A percentile compares a stretch with the other conserved stretches of the same genome.
phyloP scores from a whole-genome alignment of 1,140 invertebrate species.

The Diorhabda elongata region DNA sequence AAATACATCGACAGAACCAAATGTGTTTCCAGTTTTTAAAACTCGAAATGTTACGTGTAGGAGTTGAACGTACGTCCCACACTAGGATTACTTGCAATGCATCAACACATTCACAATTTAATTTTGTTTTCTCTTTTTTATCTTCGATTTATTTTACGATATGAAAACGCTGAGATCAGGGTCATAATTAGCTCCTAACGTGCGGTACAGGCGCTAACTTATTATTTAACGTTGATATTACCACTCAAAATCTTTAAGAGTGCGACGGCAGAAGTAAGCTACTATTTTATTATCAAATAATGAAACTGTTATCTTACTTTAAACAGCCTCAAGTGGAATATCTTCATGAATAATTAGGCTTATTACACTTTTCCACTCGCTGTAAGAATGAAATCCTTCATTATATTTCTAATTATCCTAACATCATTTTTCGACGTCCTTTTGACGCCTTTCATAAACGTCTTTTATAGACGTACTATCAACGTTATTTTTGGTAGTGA shows the following conservation, averaged over 20 bases:
- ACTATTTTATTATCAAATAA: too few relatives aligned
- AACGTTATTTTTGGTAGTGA: too few relatives aligned
- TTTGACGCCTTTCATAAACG: too few relatives aligned
- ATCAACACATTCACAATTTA: neutral
- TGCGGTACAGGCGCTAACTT: neutral
- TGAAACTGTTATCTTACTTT: too few relatives aligned
- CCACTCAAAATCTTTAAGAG: neutral
- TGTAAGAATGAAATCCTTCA: too few relatives aligned
- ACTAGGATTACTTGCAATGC: neutral
- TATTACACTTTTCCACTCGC: too few relatives aligned
- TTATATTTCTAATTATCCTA: too few relatives aligned
- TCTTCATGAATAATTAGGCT: too few relatives aligned
- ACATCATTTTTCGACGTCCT: too few relatives aligned
- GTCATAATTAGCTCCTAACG: neutral
- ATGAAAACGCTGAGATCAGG: neutral
- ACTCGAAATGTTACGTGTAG: neutral
- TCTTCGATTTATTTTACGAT: neutral
- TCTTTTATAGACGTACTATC: too few relatives aligned
- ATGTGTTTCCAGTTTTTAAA: neutral
- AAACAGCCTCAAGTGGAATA: too few relatives aligned
- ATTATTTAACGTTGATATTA: neutral
- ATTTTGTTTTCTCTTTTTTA: neutral
- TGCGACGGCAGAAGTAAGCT: too few relatives aligned
- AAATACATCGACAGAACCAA: neutral
- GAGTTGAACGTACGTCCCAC: neutral